These are phyloP conservation scores for Aplochiton taeniatus DNA, from an alignment of 2,797 vertebrate species.

Conservation along the genomic window DNA sequence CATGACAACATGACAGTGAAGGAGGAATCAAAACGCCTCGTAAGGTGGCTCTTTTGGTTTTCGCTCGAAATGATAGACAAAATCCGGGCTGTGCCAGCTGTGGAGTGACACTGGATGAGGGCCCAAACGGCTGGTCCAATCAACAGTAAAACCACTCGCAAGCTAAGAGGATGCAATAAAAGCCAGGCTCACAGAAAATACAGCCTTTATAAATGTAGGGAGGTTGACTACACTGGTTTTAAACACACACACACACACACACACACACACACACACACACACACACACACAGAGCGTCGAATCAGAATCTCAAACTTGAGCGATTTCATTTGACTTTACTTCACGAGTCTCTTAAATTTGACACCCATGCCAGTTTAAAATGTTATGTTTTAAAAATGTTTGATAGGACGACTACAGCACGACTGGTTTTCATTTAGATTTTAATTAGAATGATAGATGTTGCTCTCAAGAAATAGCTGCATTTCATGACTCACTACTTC, in stretches of 20 bases:
- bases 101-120: slow-evolving; percentile 30
- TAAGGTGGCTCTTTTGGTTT: neutral
- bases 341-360: neutral
- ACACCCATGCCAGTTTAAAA: neutral
- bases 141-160: slow-evolving; percentile 58
- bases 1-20: neutral
- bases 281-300: slow-evolving; percentile 9
- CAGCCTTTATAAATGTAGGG: slow-evolving; percentile 26
- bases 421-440: neutral
- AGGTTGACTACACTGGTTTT: no score
- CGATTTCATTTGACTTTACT: neutral
- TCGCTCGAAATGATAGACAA: neutral
- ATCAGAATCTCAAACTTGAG: neutral
- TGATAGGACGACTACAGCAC: neutral
- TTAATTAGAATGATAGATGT: neutral
- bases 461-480: neutral
- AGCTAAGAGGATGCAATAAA: slow-evolving; percentile 38
- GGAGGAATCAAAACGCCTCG: neutral
- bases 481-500: no score
- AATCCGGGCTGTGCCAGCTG: slow-evolving; percentile 22
- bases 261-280: slow-evolving; percentile 16
- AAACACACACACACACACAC: slow-evolving; percentile 8
- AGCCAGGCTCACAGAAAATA: slow-evolving; percentile 38
- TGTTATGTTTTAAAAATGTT: neutral
- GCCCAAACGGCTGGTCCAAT: slow-evolving; percentile 45